Evolutionary conservation across 2,888 invertebrate species (phyloP).

Genomic region (Cheilosia vulpina): DNA sequence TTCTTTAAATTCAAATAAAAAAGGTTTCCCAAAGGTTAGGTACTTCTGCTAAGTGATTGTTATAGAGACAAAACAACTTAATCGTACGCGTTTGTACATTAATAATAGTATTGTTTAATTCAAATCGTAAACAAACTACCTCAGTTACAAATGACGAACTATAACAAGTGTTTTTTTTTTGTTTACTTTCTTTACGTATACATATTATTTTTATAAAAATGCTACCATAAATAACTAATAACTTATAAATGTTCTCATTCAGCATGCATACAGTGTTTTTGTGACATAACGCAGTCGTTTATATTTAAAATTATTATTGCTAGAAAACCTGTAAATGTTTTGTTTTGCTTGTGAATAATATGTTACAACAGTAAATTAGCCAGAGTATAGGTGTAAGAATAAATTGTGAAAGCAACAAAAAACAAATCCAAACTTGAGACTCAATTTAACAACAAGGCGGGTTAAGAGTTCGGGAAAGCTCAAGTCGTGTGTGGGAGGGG

Average conservation of each 20-base stretch:
- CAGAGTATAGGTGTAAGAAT: constrained; percentile 37
- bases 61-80: not conserved
- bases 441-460: constrained; percentile 23
- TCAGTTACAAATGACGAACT: constrained; percentile 22
- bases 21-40: not conserved
- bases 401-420: constrained; percentile 1
- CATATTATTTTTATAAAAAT: constrained; percentile 57
- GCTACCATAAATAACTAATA: constrained; percentile 70
- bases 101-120: not conserved
- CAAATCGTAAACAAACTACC: not conserved
- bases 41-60: constrained; percentile 10
- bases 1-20: constrained; percentile 33
- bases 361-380: constrained; percentile 49
- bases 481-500: constrained; percentile 2
- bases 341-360: constrained; percentile 9
- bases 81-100: constrained; percentile 10
- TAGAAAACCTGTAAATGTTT: constrained; percentile 47
- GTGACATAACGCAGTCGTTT: constrained; percentile 19
- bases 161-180: constrained; percentile 22
- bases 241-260: constrained; percentile 53
- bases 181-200: constrained; percentile 3
- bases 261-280: constrained; percentile 47
- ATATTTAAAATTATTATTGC: constrained; percentile 48
- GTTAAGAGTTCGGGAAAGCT: constrained; percentile 15
- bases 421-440: constrained; percentile 36